These are phyloP conservation scores for Hoplias malabaricus DNA, from an alignment of 2,113 vertebrate species.

Conservation along the genomic window DNA sequence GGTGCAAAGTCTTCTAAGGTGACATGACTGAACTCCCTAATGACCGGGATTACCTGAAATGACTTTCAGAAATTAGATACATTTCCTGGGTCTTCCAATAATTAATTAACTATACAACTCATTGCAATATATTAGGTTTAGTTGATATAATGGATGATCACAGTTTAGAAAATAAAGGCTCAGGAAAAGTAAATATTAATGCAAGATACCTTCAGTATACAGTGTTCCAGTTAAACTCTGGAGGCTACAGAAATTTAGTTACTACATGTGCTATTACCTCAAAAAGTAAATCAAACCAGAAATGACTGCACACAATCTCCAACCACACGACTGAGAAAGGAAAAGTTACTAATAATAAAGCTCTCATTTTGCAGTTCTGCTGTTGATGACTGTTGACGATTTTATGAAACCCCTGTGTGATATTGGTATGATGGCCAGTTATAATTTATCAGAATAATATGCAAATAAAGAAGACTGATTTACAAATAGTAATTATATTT, in stretches of 20 bases:
- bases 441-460: too few relatives aligned
- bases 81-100: not conserved
- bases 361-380: too few relatives aligned
- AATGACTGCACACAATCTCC: not conserved
- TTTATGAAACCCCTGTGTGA: too few relatives aligned
- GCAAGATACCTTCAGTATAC: not conserved
- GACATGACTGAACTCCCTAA: conserved; percentile 43
- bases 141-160: not conserved
- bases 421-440: too few relatives aligned
- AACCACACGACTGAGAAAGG: not conserved
- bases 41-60: not conserved
- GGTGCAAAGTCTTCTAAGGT: conserved; percentile 60
- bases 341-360: too few relatives aligned
- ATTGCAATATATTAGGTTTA: not conserved
- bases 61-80: not conserved
- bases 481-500: too few relatives aligned
- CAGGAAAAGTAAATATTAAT: not conserved
- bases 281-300: too few relatives aligned
- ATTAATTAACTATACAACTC: not conserved
- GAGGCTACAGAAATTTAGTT: not conserved
- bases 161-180: not conserved
- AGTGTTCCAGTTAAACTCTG: not conserved
- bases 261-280: too few relatives aligned
- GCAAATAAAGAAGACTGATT: too few relatives aligned
- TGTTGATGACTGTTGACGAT: too few relatives aligned